Percentiles rank a stretch among this genome's conserved stretches.
These are phyloP conservation scores for Halocynthia aurantium DNA, from an alignment of 23 tunicate genomes.

Conservation along the genomic window DNA sequence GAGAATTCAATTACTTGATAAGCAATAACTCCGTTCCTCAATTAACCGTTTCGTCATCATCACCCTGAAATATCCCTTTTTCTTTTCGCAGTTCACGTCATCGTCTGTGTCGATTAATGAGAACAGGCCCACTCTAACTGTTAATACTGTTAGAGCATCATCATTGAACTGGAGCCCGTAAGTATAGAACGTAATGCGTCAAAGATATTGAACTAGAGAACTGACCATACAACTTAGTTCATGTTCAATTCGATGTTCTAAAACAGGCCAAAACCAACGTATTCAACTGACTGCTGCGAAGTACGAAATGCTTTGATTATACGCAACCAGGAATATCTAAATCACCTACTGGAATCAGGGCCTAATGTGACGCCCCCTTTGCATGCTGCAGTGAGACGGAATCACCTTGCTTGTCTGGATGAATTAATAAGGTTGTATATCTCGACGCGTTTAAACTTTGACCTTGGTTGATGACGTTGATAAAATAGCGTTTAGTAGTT, in stretches of 20 bases:
- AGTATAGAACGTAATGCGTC: background rate
- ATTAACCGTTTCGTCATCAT: too few species aligned
- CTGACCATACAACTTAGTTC: too few species aligned
- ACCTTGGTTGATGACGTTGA: background rate
- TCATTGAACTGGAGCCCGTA: slow-evolving; percentile 12
- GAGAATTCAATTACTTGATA: too few species aligned
- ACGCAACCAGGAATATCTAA: slow-evolving; percentile 50
- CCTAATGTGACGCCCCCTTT: slow-evolving; percentile 57
- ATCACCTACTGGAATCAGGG: slow-evolving; percentile 40
- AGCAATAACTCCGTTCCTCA: too few species aligned
- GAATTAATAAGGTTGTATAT: slow-evolving; percentile 37
- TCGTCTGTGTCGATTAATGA: background rate
- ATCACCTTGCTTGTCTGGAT: slow-evolving; percentile 67
- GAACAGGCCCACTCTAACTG: slow-evolving; percentile 8
- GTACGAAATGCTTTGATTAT: slow-evolving; percentile 54
- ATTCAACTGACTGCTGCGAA: slow-evolving; percentile 73
- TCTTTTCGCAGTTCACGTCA: too few species aligned
- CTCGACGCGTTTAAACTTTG: background rate
- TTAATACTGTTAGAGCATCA: background rate
- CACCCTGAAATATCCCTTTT: too few species aligned
- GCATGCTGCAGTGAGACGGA: slow-evolving; percentile 51
- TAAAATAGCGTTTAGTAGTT: background rate
- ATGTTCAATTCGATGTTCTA: too few species aligned
- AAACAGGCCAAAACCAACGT: slow-evolving; percentile 51
- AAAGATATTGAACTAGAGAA: too few species aligned